These are phyloP conservation scores for Tor tambroides DNA, from an alignment of 2,113 vertebrate genomes.

Conservation along the genomic window DNA sequence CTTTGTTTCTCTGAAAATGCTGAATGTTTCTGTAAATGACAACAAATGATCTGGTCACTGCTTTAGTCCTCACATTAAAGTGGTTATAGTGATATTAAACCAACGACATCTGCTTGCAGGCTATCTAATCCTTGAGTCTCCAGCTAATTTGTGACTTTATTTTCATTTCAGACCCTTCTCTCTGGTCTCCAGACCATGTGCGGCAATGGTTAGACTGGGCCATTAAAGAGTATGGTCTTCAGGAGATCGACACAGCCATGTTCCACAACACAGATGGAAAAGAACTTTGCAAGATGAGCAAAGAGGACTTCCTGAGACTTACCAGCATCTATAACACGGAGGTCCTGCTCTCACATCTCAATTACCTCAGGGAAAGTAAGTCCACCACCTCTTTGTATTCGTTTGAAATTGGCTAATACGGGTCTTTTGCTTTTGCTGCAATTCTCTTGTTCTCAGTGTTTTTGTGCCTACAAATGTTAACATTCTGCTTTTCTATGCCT, in stretches of 20 bases:
- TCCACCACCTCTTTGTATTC: slow-evolving; percentile 53
- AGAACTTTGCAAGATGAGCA: slow-evolving; percentile 98
- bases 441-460: no score
- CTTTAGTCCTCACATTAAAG: neutral
- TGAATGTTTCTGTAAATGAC: no score
- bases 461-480: neutral
- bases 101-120: neutral
- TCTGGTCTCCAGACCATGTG: slow-evolving; percentile 97
- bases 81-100: neutral
- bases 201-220: slow-evolving; percentile 99
- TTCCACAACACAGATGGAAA: slow-evolving; percentile 98
- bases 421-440: neutral
- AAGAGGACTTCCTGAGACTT: slow-evolving; percentile 95
- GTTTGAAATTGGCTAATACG: neutral
- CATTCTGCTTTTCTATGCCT: neutral
- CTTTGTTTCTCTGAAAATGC: no score
- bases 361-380: slow-evolving; percentile 99
- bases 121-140: slow-evolving; percentile 29
- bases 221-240: slow-evolving; percentile 92
- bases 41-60: slow-evolving; percentile 18
- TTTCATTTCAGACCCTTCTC: slow-evolving; percentile 84
- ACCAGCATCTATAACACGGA: slow-evolving; percentile 96
- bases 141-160: neutral
- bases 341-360: slow-evolving; percentile 97
- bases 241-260: slow-evolving; percentile 92